Evolutionary conservation across 2,888 invertebrate species (phyloP).

Genomic region (Dysmachus trigonus): DNA sequence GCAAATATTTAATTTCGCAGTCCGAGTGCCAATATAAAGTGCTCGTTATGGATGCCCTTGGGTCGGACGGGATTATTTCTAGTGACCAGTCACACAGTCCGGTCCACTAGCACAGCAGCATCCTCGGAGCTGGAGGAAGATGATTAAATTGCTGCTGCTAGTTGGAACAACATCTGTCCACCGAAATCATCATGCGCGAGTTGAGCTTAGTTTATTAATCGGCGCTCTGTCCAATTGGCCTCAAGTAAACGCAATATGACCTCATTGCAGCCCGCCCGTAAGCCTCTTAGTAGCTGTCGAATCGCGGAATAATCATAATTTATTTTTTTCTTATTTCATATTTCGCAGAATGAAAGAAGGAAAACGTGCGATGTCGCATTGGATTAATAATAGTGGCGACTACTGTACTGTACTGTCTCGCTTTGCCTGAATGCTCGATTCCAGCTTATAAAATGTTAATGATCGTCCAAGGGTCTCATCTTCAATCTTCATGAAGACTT

Average conservation of each 20-base stretch:
- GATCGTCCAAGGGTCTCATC: neutral
- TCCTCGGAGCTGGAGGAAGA: neutral
- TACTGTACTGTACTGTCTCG: neutral
- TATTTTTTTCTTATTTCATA: no score
- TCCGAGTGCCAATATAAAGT: neutral
- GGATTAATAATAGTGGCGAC: neutral
- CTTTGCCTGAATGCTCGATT: neutral
- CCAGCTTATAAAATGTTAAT: neutral
- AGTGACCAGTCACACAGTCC: neutral
- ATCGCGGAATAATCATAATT: neutral
- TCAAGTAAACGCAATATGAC: neutral
- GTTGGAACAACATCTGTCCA: neutral
- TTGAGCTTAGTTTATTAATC: neutral
- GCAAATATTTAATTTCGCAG: constrained; percentile 5
- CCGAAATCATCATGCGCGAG: constrained; percentile 10
- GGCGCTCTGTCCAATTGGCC: constrained; percentile 14
- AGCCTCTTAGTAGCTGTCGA: neutral
- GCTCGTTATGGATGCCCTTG: neutral
- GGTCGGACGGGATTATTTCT: neutral
- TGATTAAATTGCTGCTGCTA: constrained; percentile 6
- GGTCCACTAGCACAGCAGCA: neutral
- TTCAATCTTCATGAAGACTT: neutral
- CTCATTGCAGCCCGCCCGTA: neutral
- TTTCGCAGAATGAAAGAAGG: neutral
- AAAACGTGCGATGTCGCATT: neutral